Evolutionary conservation across 2,888 invertebrate species (phyloP), one percentile per base, ranked within the genome.

Genomic region (Mesorhabditis belari): DNA sequence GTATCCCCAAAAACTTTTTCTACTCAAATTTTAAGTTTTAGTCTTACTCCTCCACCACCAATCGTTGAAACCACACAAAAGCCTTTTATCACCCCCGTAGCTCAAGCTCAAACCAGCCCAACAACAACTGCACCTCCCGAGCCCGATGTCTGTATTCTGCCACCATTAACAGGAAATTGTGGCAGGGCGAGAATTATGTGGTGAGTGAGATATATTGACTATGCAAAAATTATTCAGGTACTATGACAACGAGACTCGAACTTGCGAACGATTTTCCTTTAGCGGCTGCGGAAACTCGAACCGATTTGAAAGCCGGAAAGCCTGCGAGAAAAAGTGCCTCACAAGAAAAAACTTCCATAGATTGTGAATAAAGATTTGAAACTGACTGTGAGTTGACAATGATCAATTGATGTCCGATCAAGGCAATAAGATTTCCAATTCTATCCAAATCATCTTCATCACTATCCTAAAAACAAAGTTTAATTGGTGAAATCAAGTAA

Each of bases 251-350:
- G 69, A 71, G 53, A 64, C 64, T 5, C 55, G 64, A 5, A 60
- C 63, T 57, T 72, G 71, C 53, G 71, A 72, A 54, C 55, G 74
- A 44, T 74, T 73, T 55, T 67, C 67, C 51, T 74, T 64, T 63
- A 67, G 67, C 57, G 71, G 72, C 3, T 71, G 74, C 59, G 72
- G 74, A 17, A 74, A 74, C 55, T 54, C 52, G 17, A 74, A 74
- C 29, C 58, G 72, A 19, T 74, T 74, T 51, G 53, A 66, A 2
- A 67, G 67, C 49, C 66, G 62, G 29, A 63, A 62, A 53, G 66
- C 65, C 19, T 74, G 74, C 54, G 68, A 70, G 57, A 62, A 65
- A 49, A 63, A 61, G 4, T 74, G 74, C 26, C 26, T 60, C 4
- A 49, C 24, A 49, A 35, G 6, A 17, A 24, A 24, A 12, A 56